These are phyloP conservation scores for Macrocentrus cingulum DNA, from an alignment of 1,140 invertebrate species.

Conservation along the genomic window DNA sequence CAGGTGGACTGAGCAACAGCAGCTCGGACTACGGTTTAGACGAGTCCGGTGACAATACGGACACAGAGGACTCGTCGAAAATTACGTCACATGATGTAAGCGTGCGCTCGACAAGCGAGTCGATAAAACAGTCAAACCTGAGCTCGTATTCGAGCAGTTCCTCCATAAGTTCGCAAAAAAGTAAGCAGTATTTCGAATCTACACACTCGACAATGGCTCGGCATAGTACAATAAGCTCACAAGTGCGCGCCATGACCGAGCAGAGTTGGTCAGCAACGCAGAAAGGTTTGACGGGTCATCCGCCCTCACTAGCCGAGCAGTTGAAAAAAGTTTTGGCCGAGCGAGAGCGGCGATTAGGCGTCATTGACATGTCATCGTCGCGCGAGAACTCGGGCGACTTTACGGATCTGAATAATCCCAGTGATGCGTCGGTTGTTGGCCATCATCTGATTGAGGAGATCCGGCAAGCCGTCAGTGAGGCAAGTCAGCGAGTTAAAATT, in stretches of 20 bases:
- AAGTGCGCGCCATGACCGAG: slow-evolving; percentile 56
- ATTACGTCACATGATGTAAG: slow-evolving; percentile 45
- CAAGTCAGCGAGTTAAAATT: slow-evolving; percentile 74
- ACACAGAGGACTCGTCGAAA: slow-evolving; percentile 63
- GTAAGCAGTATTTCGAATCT: slow-evolving; percentile 49
- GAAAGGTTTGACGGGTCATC: slow-evolving; percentile 61
- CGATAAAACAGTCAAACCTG: slow-evolving; percentile 51
- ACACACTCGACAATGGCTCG: slow-evolving; percentile 49
- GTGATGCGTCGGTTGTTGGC: slow-evolving; percentile 62
- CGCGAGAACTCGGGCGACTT: slow-evolving; percentile 66
- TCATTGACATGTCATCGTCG: slow-evolving; percentile 61
- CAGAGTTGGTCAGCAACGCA: slow-evolving; percentile 54
- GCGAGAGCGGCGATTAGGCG: slow-evolving; percentile 66
- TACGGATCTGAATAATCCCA: slow-evolving; percentile 64
- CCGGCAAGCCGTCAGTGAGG: slow-evolving; percentile 78
- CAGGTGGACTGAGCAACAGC: slow-evolving; percentile 65
- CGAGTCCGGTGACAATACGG: slow-evolving; percentile 70
- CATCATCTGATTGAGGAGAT: slow-evolving; percentile 82
- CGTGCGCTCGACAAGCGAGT: slow-evolving; percentile 48
- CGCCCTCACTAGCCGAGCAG: slow-evolving; percentile 77
- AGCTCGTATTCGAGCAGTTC: slow-evolving; percentile 57
- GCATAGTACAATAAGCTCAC: slow-evolving; percentile 55
- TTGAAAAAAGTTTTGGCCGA: slow-evolving; percentile 80
- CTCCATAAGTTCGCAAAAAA: slow-evolving; percentile 52
- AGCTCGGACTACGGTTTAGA: slow-evolving; percentile 73